phyloP scores from a whole-genome alignment of 2,113 vertebrate species.

The Blennius ocellaris region DNA sequence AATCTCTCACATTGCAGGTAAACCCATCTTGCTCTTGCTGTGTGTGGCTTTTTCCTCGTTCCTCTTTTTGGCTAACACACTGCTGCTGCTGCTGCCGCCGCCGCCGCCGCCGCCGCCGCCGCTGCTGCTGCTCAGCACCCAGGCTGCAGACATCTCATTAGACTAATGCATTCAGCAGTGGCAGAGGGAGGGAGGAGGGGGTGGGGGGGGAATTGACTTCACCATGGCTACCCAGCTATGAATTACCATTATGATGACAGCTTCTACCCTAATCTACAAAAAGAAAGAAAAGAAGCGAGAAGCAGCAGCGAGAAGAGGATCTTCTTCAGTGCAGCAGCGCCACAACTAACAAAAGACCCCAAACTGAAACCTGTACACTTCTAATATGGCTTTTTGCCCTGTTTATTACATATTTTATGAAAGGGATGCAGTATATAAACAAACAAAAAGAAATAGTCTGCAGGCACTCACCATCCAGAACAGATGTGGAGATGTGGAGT shows the following conservation, averaged over 20 bases:
- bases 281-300: constrained; percentile 1
- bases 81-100: constrained; percentile 18
- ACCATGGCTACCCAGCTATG: constrained; percentile 81
- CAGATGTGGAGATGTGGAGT: constrained; percentile 64
- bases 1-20: constrained; percentile 53
- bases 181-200: constrained; percentile 60
- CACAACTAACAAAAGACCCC: neutral
- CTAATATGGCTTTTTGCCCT: too few species aligned
- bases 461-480: constrained; percentile 69
- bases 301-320: constrained; percentile 9
- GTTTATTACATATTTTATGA: constrained; percentile 4
- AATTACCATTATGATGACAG: constrained; percentile 79
- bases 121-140: constrained; percentile 73
- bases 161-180: constrained; percentile 83
- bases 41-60: constrained; percentile 37
- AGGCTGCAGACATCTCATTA: constrained; percentile 83
- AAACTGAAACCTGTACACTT: neutral
- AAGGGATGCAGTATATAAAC: constrained; percentile 57
- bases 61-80: constrained; percentile 52
- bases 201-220: constrained; percentile 72
- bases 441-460: constrained; percentile 33
- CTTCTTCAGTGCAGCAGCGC: constrained; percentile 12
- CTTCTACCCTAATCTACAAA: constrained; percentile 62
- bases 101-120: constrained; percentile 31
- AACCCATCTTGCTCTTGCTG: constrained; percentile 58